Evolutionary conservation across 23 tunicate genomes (phyloP).

Genomic region (Halocynthia aurantium): DNA sequence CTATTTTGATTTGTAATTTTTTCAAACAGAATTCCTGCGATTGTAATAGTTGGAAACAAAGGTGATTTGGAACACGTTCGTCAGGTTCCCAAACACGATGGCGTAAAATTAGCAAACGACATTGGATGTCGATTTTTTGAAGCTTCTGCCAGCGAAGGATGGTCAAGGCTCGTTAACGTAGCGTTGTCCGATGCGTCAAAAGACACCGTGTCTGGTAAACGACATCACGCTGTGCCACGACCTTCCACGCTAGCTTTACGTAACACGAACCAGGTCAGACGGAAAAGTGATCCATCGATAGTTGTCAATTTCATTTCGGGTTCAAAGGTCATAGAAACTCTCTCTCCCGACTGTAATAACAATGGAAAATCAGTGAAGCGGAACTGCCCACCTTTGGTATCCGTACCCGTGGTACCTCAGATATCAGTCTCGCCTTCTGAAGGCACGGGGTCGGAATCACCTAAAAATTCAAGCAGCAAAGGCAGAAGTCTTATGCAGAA

Average conservation of each 20-base stretch:
- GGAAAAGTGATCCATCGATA: slow-evolving; percentile 17
- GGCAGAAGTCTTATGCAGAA: slow-evolving; percentile 20
- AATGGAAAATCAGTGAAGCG: background rate
- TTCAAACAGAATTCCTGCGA: slow-evolving; percentile 47
- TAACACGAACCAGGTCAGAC: slow-evolving; percentile 4
- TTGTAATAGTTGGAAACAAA: slow-evolving; percentile 90
- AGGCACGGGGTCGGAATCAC: background rate
- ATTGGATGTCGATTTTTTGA: slow-evolving; percentile 71
- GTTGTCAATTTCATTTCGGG: slow-evolving; percentile 8
- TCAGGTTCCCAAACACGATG: slow-evolving; percentile 50
- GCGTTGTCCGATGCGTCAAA: background rate
- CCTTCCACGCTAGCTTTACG: slow-evolving; percentile 25
- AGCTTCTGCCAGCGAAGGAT: slow-evolving; percentile 88
- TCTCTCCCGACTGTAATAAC: slow-evolving; percentile 4
- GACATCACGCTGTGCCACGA: slow-evolving; percentile 16
- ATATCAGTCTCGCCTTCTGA: slow-evolving; percentile 22
- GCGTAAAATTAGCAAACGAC: slow-evolving; percentile 51
- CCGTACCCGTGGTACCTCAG: background rate
- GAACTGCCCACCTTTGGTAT: background rate
- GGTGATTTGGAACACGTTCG: slow-evolving; percentile 68
- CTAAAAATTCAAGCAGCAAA: background rate
- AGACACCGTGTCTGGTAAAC: background rate
- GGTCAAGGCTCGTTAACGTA: slow-evolving; percentile 48
- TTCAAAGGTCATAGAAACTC: background rate
- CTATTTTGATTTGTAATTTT: background rate